Percentiles rank a stretch among this genome's conserved stretches.
Evolutionary conservation across 1,140 invertebrate species (phyloP).

Genomic region (Pteromalus puparum): DNA sequence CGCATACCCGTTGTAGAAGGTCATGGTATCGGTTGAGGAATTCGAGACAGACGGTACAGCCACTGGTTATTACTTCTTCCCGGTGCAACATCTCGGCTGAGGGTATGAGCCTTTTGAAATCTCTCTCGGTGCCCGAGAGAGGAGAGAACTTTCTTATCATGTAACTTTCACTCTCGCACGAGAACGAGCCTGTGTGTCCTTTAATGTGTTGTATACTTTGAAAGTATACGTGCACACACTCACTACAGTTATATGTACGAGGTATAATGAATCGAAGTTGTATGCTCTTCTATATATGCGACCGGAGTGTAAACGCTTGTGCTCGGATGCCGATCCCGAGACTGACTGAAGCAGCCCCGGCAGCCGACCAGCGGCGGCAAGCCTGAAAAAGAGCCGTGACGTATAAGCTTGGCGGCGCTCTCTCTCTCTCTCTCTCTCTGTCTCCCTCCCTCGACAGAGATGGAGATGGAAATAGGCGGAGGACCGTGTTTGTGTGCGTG

Average conservation of each 20-base stretch:
- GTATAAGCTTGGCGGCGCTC: not conserved
- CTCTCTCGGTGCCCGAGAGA: not conserved
- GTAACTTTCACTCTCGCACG: conserved; percentile 2
- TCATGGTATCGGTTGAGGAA: conserved; percentile 67
- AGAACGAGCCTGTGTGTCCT: not conserved
- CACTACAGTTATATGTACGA: not conserved
- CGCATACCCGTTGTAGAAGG: conserved; percentile 65
- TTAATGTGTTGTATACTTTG: not conserved
- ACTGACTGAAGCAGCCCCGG: not conserved
- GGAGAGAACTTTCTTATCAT: not conserved
- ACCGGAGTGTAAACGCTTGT: not conserved
- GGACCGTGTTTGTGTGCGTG: not conserved
- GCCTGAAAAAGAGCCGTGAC: not conserved
- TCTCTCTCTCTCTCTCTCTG: no score
- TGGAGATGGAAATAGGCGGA: not conserved
- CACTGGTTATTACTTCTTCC: conserved; percentile 58
- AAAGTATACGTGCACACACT: not conserved
- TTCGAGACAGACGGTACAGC: conserved; percentile 64
- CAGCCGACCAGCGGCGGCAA: not conserved
- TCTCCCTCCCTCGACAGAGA: not conserved
- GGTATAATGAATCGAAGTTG: not conserved
- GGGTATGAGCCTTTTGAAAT: not conserved
- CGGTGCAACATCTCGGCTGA: conserved; percentile 57
- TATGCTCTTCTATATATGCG: not conserved
- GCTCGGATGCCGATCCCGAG: not conserved